These are phyloP conservation scores for Arge pagana DNA, from an alignment of 2,888 invertebrate species.

Conservation along the genomic window DNA sequence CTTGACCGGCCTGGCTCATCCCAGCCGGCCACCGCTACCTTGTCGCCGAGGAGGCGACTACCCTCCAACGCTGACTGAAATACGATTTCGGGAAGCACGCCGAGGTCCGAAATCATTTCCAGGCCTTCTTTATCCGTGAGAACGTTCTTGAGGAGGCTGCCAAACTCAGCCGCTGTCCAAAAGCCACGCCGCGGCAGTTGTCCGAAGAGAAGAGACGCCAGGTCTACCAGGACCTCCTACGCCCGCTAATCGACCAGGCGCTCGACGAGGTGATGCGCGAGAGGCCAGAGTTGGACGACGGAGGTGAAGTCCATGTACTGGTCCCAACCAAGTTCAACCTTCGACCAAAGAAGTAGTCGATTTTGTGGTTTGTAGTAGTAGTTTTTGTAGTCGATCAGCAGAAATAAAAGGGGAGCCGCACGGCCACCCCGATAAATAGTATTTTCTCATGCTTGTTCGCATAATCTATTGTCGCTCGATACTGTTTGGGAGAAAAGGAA, in stretches of 20 bases:
- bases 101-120: slow-evolving; percentile 17
- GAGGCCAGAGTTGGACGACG: not conserved
- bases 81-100: slow-evolving; percentile 8
- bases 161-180: not conserved
- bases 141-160: slow-evolving; percentile 7
- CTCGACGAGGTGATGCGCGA: slow-evolving; percentile 3
- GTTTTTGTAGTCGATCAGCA: too few species aligned
- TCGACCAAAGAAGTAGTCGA: not conserved
- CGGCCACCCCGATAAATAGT: too few species aligned
- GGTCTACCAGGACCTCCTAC: not conserved
- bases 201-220: not conserved
- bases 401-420: not conserved
- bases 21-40: slow-evolving; percentile 14
- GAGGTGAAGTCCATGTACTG: not conserved
- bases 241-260: not conserved
- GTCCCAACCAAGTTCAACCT: not conserved
- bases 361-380: too few species aligned
- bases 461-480: not conserved
- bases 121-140: slow-evolving; percentile 21
- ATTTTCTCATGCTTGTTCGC: not conserved
- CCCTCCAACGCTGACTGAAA: not conserved
- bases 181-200: not conserved
- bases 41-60: not conserved
- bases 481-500: not conserved
- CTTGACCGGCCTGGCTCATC: slow-evolving; percentile 12